Evolutionary conservation across 2,888 invertebrate species (phyloP).

Genomic region (Chalcis sispes): DNA sequence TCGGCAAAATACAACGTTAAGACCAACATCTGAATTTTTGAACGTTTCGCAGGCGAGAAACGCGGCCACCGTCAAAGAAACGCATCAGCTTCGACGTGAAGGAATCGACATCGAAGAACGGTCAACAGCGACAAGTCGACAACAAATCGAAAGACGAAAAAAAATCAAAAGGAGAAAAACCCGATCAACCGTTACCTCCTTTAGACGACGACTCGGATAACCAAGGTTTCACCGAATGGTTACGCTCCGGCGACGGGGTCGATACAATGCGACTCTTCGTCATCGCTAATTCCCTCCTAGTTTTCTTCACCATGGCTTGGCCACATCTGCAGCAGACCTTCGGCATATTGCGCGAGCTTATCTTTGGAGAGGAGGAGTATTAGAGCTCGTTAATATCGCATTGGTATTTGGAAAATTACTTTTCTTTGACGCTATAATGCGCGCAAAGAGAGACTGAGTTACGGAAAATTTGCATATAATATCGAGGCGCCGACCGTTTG

Average conservation of each 20-base stretch:
- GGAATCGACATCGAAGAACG: conserved; percentile 58
- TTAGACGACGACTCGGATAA: conserved; percentile 68
- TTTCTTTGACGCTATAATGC: no score
- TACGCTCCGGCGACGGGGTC: conserved; percentile 80
- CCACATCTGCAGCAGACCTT: conserved; percentile 83
- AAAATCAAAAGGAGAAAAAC: conserved; percentile 53
- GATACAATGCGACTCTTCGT: conserved; percentile 90
- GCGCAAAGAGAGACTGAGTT: no score
- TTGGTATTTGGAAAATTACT: no score
- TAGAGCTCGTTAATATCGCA: not conserved
- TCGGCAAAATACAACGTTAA: no score
- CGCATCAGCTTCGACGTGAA: conserved; percentile 27
- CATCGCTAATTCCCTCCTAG: conserved; percentile 84
- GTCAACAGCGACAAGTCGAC: conserved; percentile 56
- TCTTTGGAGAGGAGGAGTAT: conserved; percentile 63
- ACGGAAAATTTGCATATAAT: no score
- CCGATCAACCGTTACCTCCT: conserved; percentile 33
- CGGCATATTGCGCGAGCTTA: conserved; percentile 75
- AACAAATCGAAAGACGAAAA: conserved; percentile 52
- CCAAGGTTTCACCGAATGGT: conserved; percentile 72
- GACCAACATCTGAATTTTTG: not conserved
- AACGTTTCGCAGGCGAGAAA: conserved; percentile 22
- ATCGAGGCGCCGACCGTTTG: no score
- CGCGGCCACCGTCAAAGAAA: conserved; percentile 31
- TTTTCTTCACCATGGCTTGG: conserved; percentile 85